Evolutionary conservation across 2,797 vertebrate genomes (phyloP).

Genomic region (Labroides dimidiatus): DNA sequence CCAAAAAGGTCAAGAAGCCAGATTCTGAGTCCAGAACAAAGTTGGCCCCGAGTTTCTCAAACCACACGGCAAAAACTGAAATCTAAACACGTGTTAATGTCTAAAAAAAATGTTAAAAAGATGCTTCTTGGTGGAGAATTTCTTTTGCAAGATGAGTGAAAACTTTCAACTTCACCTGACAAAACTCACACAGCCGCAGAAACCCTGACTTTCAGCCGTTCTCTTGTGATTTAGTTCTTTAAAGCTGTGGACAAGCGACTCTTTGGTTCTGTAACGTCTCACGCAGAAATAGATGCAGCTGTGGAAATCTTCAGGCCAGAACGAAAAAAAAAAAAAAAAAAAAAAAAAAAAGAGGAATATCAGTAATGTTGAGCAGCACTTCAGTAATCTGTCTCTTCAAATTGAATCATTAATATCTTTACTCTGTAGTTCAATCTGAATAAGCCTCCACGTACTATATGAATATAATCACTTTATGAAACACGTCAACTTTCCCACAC

Average conservation of each 20-base stretch:
- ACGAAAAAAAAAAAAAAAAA: background rate
- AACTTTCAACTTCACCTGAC: too few relatives aligned
- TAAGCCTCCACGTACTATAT: constrained; percentile 60
- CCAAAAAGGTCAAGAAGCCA: too few relatives aligned
- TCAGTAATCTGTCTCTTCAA: constrained; percentile 47
- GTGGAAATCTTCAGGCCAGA: constrained; percentile 38
- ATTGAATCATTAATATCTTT: constrained; percentile 72
- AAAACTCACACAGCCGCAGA: too few relatives aligned
- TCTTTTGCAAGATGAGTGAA: too few relatives aligned
- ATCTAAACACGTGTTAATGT: too few relatives aligned
- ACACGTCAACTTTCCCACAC: constrained; percentile 64
- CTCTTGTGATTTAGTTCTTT: too few relatives aligned
- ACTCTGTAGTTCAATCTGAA: constrained; percentile 64
- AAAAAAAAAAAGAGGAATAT: constrained; percentile 3
- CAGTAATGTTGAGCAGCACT: constrained; percentile 54
- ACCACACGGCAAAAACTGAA: too few relatives aligned
- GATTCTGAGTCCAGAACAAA: too few relatives aligned
- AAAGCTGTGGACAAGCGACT: background rate
- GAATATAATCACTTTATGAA: constrained; percentile 77
- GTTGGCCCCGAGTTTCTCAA: too few relatives aligned
- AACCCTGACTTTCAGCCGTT: too few relatives aligned
- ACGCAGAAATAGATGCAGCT: constrained; percentile 43
- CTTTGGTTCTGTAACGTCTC: constrained; percentile 30
- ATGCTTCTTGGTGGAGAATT: too few relatives aligned
- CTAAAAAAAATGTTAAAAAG: too few relatives aligned